Evolutionary conservation across 2,888 invertebrate species (phyloP), one percentile per base, ranked within the genome.

Genomic region (Tetranychus piercei): DNA sequence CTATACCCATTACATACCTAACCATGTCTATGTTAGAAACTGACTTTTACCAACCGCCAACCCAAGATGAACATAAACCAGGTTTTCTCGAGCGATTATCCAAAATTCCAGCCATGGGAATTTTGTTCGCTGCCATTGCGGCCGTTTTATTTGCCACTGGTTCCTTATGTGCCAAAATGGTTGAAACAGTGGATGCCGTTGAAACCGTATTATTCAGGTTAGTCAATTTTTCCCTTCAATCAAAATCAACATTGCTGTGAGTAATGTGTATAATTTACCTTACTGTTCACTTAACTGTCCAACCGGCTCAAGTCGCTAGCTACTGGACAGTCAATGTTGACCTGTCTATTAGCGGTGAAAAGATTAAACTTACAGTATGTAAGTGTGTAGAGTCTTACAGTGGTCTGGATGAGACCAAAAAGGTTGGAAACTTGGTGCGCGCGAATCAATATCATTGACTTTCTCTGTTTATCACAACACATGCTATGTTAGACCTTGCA

Each of bases 71-170:
- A 69, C 22, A 5, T 5, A 20, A 69, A 23, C 69, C 22, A 22
- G 69, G 6, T 69, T 20, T 69, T 69, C 34, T 22, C 11, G 69
- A 69, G 11, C n/a, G 69, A 20, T 69, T 69, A 22, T 5, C n/a
- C 22, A 69, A 69, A 69, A 69, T 69, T 23, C 69, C 69, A 6
- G 69, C 69, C n/a, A 69, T 69, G 20, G 69, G 69, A 69, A 23
- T 69, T 20, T 6, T 69, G 11, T 69, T 69, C 23, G 69, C 69
- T 11, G 69, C 22, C 20, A 69, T 23, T 22, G 69, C 69, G 11
- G n/a, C 69, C 69, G 8, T 69, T 69, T 23, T 69, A 11, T 69
- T 69, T 69, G 69, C 69, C 1, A 69, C 69, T 23, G 69, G 69
- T 11, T 20, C 69, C 18, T 22, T 69, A 1, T 69, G 69, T 69